These are phyloP conservation scores for Aphis gossypii DNA, from an alignment of 1,140 invertebrate genomes.

Conservation along the genomic window DNA sequence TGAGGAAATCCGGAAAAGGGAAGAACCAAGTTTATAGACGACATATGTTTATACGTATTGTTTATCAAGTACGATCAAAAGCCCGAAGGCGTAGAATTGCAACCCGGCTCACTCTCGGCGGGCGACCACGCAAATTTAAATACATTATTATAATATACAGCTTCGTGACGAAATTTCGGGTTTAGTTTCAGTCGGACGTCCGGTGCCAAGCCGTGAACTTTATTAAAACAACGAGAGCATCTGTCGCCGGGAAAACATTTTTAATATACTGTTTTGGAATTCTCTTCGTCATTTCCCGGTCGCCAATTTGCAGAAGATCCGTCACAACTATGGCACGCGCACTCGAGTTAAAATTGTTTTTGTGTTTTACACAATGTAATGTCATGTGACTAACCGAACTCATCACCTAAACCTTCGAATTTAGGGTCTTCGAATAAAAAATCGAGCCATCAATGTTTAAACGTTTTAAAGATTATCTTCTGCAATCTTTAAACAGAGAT, in stretches of 20 bases:
- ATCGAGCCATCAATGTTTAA: background rate
- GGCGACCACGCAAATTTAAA: background rate
- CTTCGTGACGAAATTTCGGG: background rate
- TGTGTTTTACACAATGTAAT: background rate
- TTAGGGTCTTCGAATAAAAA: background rate
- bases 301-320: background rate
- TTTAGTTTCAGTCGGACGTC: slow-evolving; percentile 1
- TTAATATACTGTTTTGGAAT: slow-evolving; percentile 31
- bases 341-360: background rate
- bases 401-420: background rate
- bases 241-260: background rate
- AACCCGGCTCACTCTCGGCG: background rate
- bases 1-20: background rate
- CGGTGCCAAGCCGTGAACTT: background rate
- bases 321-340: background rate
- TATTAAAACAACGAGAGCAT: slow-evolving; percentile 16
- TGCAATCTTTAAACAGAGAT: too few species aligned
- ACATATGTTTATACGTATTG: background rate
- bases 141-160: background rate
- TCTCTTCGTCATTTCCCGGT: background rate
- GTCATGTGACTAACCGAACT: background rate
- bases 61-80: background rate
- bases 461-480: background rate
- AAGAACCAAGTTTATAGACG: background rate
- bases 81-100: background rate